Evolutionary conservation across 2,888 invertebrate genomes (phyloP).

Genomic region (Pimpla rufipes): DNA sequence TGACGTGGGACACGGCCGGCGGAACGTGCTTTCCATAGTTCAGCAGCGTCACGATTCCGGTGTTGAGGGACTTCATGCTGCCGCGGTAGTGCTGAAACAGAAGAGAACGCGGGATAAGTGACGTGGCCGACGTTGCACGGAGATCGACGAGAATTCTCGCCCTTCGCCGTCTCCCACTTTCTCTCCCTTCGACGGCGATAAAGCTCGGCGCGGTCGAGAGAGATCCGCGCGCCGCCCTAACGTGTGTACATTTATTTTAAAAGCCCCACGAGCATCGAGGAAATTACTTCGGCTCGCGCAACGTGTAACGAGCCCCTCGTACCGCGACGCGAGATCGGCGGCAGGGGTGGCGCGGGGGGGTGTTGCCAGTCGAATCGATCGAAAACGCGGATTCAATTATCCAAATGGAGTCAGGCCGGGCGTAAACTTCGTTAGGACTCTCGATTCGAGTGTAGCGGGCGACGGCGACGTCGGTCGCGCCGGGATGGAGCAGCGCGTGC

Average conservation of each 20-base stretch:
- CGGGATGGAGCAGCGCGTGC: conserved; percentile 28
- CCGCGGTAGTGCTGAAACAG: conserved; percentile 95
- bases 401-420: conserved; percentile 69
- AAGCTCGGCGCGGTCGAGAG: not conserved
- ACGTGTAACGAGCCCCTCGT: conserved; percentile 56
- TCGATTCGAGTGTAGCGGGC: conserved; percentile 62
- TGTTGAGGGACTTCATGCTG: conserved; percentile 97
- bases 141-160: conserved; percentile 7
- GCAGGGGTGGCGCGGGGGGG: conserved; percentile 30
- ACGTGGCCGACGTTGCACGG: conserved; percentile 17
- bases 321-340: conserved; percentile 8
- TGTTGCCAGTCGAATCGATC: conserved; percentile 66
- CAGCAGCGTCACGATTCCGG: conserved; percentile 98
- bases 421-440: conserved; percentile 70
- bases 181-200: not conserved
- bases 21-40: conserved; percentile 99
- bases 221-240: not conserved
- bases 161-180: not conserved
- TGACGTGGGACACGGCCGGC: conserved; percentile 99
- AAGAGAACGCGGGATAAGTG: conserved; percentile 45
- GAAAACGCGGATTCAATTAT: conserved; percentile 71
- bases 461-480: not conserved
- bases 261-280: conserved; percentile 56
- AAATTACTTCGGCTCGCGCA: conserved; percentile 61
- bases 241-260: conserved; percentile 53